Conservation (phyloP, 1,140 invertebrate genomes). For the Goniozus legneri region DNA sequence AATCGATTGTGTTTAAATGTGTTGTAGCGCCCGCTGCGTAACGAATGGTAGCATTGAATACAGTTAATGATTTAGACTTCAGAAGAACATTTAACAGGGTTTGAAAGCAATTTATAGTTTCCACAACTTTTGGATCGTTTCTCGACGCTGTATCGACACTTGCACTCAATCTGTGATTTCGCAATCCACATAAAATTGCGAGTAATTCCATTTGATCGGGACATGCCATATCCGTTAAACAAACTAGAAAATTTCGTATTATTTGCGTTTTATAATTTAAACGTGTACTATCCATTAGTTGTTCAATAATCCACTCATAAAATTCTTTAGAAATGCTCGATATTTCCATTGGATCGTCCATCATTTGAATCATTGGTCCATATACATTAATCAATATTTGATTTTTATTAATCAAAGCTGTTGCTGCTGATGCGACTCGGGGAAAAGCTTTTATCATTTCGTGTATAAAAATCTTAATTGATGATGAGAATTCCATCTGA, state of each 20-base stretch:
- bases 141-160: too few species aligned
- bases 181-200: constrained; percentile 21
- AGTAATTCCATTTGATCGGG: constrained; percentile 20
- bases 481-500: too few species aligned
- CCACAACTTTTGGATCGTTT: constrained; percentile 19
- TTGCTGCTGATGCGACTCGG: constrained; percentile 17
- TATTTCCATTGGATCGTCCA: constrained; percentile 26
- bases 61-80: constrained; percentile 33
- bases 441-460: constrained; percentile 37
- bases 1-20: constrained; percentile 30
- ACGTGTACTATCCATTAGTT: constrained; percentile 20
- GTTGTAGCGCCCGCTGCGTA: constrained; percentile 33
- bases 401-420: constrained; percentile 24
- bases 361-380: constrained; percentile 28
- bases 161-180: constrained; percentile 4
- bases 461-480: constrained; percentile 26
- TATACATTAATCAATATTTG: constrained; percentile 41
- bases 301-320: constrained; percentile 35
- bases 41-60: constrained; percentile 32
- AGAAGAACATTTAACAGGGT: constrained; percentile 34
- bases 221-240: constrained; percentile 26
- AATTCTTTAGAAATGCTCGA: constrained; percentile 14
- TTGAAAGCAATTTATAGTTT: constrained; percentile 34
- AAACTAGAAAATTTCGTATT: constrained; percentile 39
- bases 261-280: constrained; percentile 34